phyloP scores from a whole-genome alignment of 2,113 vertebrate genomes.

The Redunca redunca region DNA sequence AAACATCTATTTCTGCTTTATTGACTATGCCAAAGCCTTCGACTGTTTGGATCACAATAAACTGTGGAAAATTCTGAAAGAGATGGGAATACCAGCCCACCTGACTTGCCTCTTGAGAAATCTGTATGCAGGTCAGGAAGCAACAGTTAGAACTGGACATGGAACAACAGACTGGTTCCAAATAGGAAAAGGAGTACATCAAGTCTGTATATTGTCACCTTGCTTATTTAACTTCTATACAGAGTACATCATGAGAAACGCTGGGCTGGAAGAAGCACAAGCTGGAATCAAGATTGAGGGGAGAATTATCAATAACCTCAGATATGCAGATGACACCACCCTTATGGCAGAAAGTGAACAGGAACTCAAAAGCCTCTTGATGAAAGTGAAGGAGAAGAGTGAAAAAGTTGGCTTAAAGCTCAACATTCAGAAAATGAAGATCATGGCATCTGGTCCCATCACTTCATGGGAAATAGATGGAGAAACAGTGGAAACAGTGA shows the following conservation, averaged over 20 bases:
- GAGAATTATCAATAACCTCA: neutral
- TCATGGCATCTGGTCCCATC: neutral
- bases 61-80: neutral
- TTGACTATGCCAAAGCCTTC: neutral
- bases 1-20: neutral
- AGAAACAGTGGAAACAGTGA: too few species aligned
- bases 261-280: neutral
- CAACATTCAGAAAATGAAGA: neutral
- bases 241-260: neutral
- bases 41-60: neutral
- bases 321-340: neutral
- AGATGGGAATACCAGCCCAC: neutral
- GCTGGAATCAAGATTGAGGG: neutral
- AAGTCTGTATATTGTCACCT: neutral
- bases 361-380: neutral
- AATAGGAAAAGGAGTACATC: neutral
- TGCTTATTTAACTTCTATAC: neutral
- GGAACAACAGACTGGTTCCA: neutral
- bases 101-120: neutral
- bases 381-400: neutral
- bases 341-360: neutral
- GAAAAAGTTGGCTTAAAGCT: neutral
- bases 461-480: neutral
- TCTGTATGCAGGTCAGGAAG: neutral
- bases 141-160: neutral